These are phyloP conservation scores for Drosophila kanekoi DNA, from an alignment of 2,888 invertebrate species.

Conservation along the genomic window DNA sequence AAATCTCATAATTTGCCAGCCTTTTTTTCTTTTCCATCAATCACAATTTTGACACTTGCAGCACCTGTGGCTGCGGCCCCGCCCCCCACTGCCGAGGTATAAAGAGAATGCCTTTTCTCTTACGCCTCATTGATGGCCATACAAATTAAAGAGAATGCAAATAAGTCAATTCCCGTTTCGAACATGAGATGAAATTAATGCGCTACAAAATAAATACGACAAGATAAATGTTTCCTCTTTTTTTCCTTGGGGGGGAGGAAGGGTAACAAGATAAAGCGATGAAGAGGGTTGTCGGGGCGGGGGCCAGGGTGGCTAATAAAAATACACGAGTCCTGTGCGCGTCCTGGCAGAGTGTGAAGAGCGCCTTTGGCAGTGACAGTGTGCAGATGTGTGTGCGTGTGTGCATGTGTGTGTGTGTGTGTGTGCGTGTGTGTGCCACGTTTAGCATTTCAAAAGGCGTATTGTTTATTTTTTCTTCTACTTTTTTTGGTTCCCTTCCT, in stretches of 20 bases:
- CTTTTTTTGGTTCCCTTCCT: conserved; percentile 25
- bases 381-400: conserved; percentile 4
- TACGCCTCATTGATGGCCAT: conserved; percentile 49
- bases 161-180: conserved; percentile 75
- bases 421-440: conserved; percentile 51
- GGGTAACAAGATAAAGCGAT: conserved; percentile 61
- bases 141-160: conserved; percentile 74
- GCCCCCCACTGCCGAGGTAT: not conserved
- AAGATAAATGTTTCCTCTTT: conserved; percentile 70
- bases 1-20: conserved; percentile 61
- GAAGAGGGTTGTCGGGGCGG: not conserved
- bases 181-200: conserved; percentile 73
- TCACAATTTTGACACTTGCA: conserved; percentile 63
- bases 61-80: conserved; percentile 62
- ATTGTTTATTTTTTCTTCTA: conserved; percentile 63
- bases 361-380: conserved; percentile 45
- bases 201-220: conserved; percentile 77
- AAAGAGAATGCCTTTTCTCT: conserved; percentile 8
- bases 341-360: conserved; percentile 64
- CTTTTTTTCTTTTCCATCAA: conserved; percentile 49
- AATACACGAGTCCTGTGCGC: conserved; percentile 66
- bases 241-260: conserved; percentile 4
- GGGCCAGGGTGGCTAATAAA: conserved; percentile 62
- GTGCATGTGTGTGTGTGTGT: conserved; percentile 16
- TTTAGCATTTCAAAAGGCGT: conserved; percentile 80